Percentiles rank a stretch among this genome's conserved stretches.
Evolutionary conservation across 2,888 invertebrate genomes (phyloP).

Genomic region (Noctua comes): DNA sequence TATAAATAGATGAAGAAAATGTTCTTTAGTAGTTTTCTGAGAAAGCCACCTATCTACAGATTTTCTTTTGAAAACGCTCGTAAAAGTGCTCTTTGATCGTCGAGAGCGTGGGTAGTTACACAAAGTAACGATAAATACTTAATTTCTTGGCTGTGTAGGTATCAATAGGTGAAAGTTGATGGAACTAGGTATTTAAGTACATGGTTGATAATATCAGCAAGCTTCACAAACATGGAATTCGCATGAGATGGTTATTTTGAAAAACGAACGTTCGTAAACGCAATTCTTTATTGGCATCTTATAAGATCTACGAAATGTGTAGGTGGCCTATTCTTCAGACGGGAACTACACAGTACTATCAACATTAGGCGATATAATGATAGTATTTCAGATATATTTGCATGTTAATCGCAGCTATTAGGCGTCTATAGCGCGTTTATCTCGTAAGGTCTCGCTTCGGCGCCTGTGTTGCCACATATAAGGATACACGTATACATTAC

Average conservation of each 20-base stretch:
- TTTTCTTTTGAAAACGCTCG: constrained; percentile 53
- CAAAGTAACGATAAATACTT: constrained; percentile 22
- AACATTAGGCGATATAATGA: constrained; percentile 41
- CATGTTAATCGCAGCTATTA: constrained; percentile 71
- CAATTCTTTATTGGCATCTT: not conserved
- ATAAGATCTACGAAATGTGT: no score
- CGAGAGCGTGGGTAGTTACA: constrained; percentile 24
- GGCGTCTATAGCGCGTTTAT: constrained; percentile 66
- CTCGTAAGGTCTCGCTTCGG: constrained; percentile 69
- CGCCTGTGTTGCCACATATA: constrained; percentile 63
- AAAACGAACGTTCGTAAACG: not conserved
- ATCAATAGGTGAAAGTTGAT: constrained; percentile 39
- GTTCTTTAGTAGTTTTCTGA: constrained; percentile 14
- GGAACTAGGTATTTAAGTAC: not conserved
- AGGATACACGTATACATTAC: constrained; percentile 68
- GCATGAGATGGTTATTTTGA: not conserved
- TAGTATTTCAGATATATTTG: constrained; percentile 67
- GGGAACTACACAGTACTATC: constrained; percentile 17
- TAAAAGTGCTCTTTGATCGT: constrained; percentile 52
- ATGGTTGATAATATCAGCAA: not conserved
- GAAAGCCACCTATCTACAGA: constrained; percentile 37
- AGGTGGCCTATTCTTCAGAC: not conserved
- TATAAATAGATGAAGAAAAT: constrained; percentile 24
- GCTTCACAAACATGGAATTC: not conserved
- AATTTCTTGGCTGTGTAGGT: constrained; percentile 19